These are phyloP conservation scores for Lasioglossum morio DNA, from an alignment of 2,888 invertebrate species.

Conservation along the genomic window DNA sequence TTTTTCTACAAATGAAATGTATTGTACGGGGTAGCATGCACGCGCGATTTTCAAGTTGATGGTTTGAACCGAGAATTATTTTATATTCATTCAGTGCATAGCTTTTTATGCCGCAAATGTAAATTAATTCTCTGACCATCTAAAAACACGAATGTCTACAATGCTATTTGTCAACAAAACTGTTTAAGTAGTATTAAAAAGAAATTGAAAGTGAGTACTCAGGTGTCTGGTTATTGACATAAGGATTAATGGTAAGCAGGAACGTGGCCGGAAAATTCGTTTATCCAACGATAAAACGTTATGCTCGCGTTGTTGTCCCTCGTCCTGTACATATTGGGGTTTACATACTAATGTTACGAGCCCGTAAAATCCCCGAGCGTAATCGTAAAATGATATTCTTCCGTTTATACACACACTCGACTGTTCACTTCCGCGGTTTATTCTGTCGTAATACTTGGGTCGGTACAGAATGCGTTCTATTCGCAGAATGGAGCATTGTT, in stretches of 20 bases:
- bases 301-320: background rate
- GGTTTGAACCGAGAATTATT: background rate
- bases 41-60: background rate
- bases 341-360: slow-evolving; percentile 4
- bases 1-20: too few relatives aligned
- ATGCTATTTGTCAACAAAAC: too few relatives aligned
- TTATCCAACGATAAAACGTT: background rate
- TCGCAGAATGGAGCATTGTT: background rate
- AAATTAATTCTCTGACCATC: too few relatives aligned
- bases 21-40: too few relatives aligned
- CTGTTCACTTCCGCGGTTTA: background rate
- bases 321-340: background rate
- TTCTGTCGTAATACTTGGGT: background rate
- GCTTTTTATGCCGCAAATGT: too few relatives aligned
- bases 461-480: background rate
- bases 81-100: too few relatives aligned
- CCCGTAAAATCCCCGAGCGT: background rate
- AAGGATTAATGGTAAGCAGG: background rate
- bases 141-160: too few relatives aligned
- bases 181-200: too few relatives aligned
- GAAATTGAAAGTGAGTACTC: too few relatives aligned
- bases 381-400: slow-evolving; percentile 10
- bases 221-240: too few relatives aligned
- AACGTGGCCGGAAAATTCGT: background rate
- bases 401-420: background rate